phyloP scores from a whole-genome alignment of 2,888 invertebrate genomes.

The Sipha maydis region DNA sequence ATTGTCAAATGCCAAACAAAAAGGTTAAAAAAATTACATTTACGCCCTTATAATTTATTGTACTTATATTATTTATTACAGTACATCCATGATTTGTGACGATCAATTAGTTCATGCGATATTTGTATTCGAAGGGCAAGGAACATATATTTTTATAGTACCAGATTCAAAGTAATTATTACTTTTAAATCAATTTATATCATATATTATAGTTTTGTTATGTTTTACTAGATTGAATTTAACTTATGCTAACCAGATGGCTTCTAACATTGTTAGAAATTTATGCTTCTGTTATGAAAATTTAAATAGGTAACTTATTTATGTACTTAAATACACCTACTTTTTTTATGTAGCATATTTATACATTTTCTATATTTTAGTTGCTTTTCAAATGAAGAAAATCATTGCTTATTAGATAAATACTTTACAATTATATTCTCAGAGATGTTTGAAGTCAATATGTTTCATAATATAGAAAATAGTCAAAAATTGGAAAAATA shows the following conservation, averaged over 20 bases:
- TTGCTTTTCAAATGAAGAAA: constrained; percentile 46
- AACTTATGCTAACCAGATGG: constrained; percentile 34
- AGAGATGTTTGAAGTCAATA: constrained; percentile 39
- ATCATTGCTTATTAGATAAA: constrained; percentile 44
- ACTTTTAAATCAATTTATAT: background rate
- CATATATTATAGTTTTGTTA: background rate
- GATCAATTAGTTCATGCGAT: constrained; percentile 51
- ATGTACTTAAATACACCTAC: background rate
- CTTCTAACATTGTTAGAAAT: constrained; percentile 43
- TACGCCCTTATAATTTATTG: background rate
- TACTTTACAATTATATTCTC: constrained; percentile 59
- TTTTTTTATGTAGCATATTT: background rate
- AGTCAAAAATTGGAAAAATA: constrained; percentile 24
- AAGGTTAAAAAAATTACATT: constrained; percentile 38
- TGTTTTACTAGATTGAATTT: constrained; percentile 44
- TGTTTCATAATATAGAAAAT: constrained; percentile 48
- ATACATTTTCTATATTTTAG: constrained; percentile 25
- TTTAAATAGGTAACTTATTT: constrained; percentile 37
- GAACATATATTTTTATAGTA: constrained; percentile 47
- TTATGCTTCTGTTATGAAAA: constrained; percentile 54
- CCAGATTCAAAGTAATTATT: constrained; percentile 53
- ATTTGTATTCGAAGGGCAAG: constrained; percentile 45
- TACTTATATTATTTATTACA: constrained; percentile 11
- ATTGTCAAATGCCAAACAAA: constrained; percentile 47
- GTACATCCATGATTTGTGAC: constrained; percentile 52